Evolutionary conservation across 2,797 vertebrate genomes (phyloP).

Genomic region (Myoxocephalus aenaeus): DNA sequence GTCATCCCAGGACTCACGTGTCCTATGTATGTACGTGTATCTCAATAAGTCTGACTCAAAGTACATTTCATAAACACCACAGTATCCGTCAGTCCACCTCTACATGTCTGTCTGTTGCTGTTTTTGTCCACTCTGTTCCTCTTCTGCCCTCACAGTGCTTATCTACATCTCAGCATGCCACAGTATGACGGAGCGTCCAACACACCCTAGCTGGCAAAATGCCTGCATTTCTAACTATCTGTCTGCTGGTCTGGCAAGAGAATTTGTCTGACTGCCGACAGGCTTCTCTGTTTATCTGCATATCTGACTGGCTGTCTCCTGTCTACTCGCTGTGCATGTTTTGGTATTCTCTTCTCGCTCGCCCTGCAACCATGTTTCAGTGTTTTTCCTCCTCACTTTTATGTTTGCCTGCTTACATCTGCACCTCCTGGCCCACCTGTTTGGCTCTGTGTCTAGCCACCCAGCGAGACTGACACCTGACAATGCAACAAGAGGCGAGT

Average conservation of each 20-base stretch:
- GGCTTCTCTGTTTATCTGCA: slow-evolving; percentile 68
- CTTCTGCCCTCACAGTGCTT: slow-evolving; percentile 29
- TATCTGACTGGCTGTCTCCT: slow-evolving; percentile 69
- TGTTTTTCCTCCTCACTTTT: slow-evolving; percentile 43
- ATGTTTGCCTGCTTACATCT: slow-evolving; percentile 55
- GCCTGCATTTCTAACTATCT: slow-evolving; percentile 62
- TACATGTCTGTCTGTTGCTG: slow-evolving; percentile 11
- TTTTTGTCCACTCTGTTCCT: slow-evolving; percentile 26
- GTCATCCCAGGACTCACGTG: slow-evolving; percentile 28
- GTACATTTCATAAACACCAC: slow-evolving; percentile 11
- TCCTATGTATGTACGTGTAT: not conserved
- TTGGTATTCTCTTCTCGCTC: slow-evolving; percentile 62
- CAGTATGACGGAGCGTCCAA: slow-evolving; percentile 34
- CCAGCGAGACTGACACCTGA: slow-evolving; percentile 71
- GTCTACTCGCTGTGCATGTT: slow-evolving; percentile 45
- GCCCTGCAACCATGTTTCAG: slow-evolving; percentile 52
- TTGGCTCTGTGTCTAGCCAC: slow-evolving; percentile 57
- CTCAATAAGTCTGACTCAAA: slow-evolving; percentile 41
- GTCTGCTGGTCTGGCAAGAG: slow-evolving; percentile 51
- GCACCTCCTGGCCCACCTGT: slow-evolving; percentile 44
- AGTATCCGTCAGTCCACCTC: slow-evolving; percentile 2
- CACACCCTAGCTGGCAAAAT: slow-evolving; percentile 53
- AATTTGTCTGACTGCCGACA: slow-evolving; percentile 64
- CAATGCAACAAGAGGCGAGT: slow-evolving; percentile 47
- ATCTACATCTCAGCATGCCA: slow-evolving; percentile 53